Conservation (phyloP, 2,888 invertebrate species). For the Elmis aenea region DNA sequence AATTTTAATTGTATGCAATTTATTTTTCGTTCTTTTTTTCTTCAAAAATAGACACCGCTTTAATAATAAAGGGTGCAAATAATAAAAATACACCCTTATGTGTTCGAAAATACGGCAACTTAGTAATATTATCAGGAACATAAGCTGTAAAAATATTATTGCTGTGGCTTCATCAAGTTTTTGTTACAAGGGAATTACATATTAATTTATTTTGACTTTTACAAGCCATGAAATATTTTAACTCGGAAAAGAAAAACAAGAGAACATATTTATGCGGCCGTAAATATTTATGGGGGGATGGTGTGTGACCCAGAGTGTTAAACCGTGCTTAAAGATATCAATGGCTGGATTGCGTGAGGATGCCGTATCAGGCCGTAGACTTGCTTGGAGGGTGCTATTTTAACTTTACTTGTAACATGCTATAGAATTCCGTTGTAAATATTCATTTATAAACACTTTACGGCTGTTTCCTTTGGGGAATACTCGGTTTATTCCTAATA, state of each 20-base stretch:
- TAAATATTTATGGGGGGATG: constrained; percentile 30
- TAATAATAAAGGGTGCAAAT: no score
- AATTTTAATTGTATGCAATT: no score
- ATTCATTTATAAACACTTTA: constrained; percentile 27
- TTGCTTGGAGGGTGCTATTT: constrained; percentile 20
- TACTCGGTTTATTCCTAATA: no score
- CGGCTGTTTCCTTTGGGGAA: constrained; percentile 7
- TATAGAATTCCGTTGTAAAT: constrained; percentile 27
- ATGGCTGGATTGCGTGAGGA: constrained; percentile 34
- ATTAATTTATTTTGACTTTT: constrained; percentile 6
- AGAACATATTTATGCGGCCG: constrained; percentile 15
- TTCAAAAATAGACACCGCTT: no score
- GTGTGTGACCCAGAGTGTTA: constrained; percentile 32
- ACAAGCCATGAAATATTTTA: constrained; percentile 9
- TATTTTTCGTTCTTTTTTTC: no score
- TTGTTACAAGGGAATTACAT: no score
- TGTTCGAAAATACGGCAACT: no score
- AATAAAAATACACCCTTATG: no score
- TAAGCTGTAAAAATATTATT: no score
- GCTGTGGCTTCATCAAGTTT: no score
- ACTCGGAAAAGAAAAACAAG: constrained; percentile 10
- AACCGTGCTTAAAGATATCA: constrained; percentile 34
- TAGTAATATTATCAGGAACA: no score
- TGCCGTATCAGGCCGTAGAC: constrained; percentile 26
- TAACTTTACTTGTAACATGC: constrained; percentile 14